phyloP scores from a whole-genome alignment of 2,888 invertebrate genomes.

The Metallyticus violacea region DNA sequence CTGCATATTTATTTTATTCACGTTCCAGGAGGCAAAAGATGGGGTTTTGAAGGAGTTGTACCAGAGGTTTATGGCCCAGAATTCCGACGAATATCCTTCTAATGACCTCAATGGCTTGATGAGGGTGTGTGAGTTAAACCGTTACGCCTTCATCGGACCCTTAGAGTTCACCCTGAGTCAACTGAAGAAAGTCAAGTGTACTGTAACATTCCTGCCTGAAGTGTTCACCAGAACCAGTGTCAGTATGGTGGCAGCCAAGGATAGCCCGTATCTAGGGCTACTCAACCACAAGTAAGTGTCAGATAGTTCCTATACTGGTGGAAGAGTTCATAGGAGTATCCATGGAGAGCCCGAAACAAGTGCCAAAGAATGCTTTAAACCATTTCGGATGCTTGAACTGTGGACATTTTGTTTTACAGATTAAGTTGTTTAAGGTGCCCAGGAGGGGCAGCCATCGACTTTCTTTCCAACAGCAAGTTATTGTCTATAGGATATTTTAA shows the following conservation, averaged over 20 bases:
- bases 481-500: too few species aligned
- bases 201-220: not conserved
- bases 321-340: too few species aligned
- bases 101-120: not conserved
- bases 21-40: not conserved
- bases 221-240: not conserved
- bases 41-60: not conserved
- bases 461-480: too few species aligned
- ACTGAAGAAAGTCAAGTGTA: not conserved
- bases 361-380: too few species aligned
- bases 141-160: not conserved
- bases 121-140: not conserved
- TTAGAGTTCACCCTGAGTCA: not conserved
- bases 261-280: not conserved
- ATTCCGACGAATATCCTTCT: not conserved
- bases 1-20: not conserved
- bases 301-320: too few species aligned
- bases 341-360: too few species aligned
- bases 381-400: too few species aligned
- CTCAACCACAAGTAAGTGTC: not conserved
- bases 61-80: not conserved
- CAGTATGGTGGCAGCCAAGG: not conserved
- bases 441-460: too few species aligned
- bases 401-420: too few species aligned
- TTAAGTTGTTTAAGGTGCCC: too few species aligned